Base-by-base conservation (phyloP, 1,140 invertebrate genomes). In the Tetramorium simillimum region DNA sequence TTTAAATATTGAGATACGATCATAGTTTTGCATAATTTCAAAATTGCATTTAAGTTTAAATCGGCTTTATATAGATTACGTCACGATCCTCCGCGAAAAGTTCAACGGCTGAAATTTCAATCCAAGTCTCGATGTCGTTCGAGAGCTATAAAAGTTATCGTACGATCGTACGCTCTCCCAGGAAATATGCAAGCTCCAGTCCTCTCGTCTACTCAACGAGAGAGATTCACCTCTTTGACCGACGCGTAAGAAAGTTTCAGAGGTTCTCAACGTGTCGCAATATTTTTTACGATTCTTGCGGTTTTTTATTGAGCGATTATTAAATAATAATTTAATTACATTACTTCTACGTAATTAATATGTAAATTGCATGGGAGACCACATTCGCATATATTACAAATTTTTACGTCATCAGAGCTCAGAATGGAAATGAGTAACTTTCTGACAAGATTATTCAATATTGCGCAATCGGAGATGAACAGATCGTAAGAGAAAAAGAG, bases 241-340 rank as follows among this genome's bases (percentile, higher is more conserved):
- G 60, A 43, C 3, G 51, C 58, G 63, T 67, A 80, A 80, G 46
- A 70, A 82, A 82, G 78, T 81, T 70, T 70, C 49, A 70, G 63
- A 65, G 49, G 37, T 81, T 81, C 78, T 81, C 63, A 70, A 69
- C 10, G 9, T 10, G 16, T 28, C n/a, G 5, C 7, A 6, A 1
- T 16, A 49, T 18, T 49, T 21, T 43, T 53, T 24, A 7, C 2
- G 10, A 40, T 14, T 33, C 4, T 78, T 18, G 18, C 21, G 51
- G 18, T 65, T 58, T 33, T 63, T 37, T 3, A 40, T 53, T 9
- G 3, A 51, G 12, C 2, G 51, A 80, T 37, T 40, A 67, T 78
- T 58, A 14, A 24, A 1, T 60, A 65, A 40, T 37, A 63, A 58
- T 58, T 56, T 21, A 37, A 51, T 3, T 2, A 10, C 12, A 12